Base-by-base conservation (phyloP, 1,140 invertebrate species). In the Lineus longissimus region DNA sequence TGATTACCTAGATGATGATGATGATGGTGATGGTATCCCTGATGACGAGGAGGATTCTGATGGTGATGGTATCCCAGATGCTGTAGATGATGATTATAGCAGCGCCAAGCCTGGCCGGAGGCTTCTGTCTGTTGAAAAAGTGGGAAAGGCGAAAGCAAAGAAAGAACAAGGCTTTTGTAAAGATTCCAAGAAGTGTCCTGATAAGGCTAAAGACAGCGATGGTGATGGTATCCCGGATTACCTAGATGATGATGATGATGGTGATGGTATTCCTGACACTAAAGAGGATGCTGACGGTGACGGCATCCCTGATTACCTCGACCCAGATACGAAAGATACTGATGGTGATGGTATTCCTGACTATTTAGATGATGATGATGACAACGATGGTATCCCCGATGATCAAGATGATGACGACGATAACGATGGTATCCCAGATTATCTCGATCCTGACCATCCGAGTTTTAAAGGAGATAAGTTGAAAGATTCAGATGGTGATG, bases 91-190 rank as follows among this genome's bases (percentile, higher is more conserved):
- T 15, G 71, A 77, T 51, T 25, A 74, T 65, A 29, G 69, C 2
- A 71, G 74, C 61, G 66, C 15, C 63, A 63, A 30, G 64, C 69
- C 61, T 22, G 60, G 54, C 23, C 61, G 25, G 63, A 68, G 25
- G 73, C 73, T 62, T 63, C 61, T 25, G 74, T 77, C 65, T 74
- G 76, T 2, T 76, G 76, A 41, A 73, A 74, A 1, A 71, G 76
- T 68, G 60, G 71, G 67, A 40, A 64, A 25, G 62, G 41, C 17
- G 22, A 33, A 1, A 41, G 17, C 31, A 30, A 22, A 33, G 54
- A 33, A 15, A 54, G 23, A 25, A 43, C 65, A 30, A 61, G 64
- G 9, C 55, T 65, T 45, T 9, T 55, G 23, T 17, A 60, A n/a
- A 19, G 30, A 22, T 29, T 22, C 55, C 27, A 64, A 22, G 61